These are phyloP conservation scores for Ranitomeya imitator DNA, from an alignment of 2,113 vertebrate genomes.

Conservation along the genomic window DNA sequence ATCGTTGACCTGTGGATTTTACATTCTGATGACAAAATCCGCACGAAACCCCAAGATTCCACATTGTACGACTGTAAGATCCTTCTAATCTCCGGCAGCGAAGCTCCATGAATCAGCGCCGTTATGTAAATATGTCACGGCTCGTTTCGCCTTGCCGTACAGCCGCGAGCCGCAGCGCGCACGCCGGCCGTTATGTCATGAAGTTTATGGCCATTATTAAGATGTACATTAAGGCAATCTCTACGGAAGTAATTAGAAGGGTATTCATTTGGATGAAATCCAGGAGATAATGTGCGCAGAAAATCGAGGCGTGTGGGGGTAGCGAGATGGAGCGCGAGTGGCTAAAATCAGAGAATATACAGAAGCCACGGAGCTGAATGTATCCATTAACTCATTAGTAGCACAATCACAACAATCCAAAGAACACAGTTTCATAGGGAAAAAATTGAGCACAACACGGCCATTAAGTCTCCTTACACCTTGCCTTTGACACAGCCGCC, in stretches of 20 bases:
- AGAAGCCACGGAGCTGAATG: neutral
- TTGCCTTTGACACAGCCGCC: too few relatives aligned
- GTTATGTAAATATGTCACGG: conserved; percentile 5
- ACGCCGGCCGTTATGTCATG: neutral
- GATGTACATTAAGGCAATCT: conserved; percentile 39
- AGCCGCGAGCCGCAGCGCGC: neutral
- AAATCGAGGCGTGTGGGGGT: neutral
- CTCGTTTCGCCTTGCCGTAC: neutral
- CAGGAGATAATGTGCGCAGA: neutral
- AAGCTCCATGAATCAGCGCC: neutral
- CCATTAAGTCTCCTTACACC: too few relatives aligned
- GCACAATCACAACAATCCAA: neutral
- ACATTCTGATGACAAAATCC: too few relatives aligned
- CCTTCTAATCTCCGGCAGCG: neutral
- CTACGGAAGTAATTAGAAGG: conserved; percentile 20
- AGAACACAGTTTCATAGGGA: neutral
- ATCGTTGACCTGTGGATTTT: too few relatives aligned
- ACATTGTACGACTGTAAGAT: neutral
- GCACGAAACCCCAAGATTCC: neutral
- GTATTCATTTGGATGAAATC: conserved; percentile 9
- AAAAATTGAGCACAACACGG: too few relatives aligned
- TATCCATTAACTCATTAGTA: neutral
- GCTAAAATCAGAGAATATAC: neutral
- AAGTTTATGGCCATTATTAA: conserved; percentile 26
- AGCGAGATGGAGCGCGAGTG: neutral